These are phyloP conservation scores for Rhabditoides inermis DNA, from an alignment of 2,888 invertebrate species.

Conservation along the genomic window DNA sequence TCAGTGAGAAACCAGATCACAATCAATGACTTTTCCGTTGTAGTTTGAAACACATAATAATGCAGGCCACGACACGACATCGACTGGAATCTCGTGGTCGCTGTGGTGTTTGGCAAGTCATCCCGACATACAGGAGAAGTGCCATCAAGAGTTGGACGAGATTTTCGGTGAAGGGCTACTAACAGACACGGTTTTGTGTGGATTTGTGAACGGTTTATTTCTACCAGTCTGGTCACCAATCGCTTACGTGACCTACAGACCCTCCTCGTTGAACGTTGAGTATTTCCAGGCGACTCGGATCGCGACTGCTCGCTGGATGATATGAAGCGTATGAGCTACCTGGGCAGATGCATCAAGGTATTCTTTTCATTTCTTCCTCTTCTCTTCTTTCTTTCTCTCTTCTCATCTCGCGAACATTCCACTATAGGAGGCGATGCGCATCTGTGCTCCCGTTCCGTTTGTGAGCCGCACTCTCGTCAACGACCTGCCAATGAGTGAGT, in stretches of 20 bases:
- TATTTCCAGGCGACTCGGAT: no score
- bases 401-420: no score
- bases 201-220: no score
- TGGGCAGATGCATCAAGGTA: conserved; percentile 5
- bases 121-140: conserved; percentile 6
- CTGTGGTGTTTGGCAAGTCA: conserved; percentile 10
- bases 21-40: no score
- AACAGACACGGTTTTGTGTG: no score
- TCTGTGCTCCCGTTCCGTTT: conserved; percentile 9
- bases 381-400: no score
- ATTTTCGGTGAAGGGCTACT: neutral
- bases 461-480: conserved; percentile 3
- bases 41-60: no score
- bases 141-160: conserved; percentile 1
- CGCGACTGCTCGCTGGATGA: conserved; percentile 5
- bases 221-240: no score
- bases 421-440: conserved; percentile 9
- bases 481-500: conserved; percentile 1
- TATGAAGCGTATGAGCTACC: conserved; percentile 4
- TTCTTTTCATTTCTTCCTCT: no score
- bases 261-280: no score
- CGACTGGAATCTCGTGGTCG: conserved; percentile 8
- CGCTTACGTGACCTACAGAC: no score
- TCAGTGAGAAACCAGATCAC: no score
- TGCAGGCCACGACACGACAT: conserved; percentile 12